These are phyloP conservation scores for Uropetala carovei DNA, from an alignment of 2,888 invertebrate species.

Conservation along the genomic window DNA sequence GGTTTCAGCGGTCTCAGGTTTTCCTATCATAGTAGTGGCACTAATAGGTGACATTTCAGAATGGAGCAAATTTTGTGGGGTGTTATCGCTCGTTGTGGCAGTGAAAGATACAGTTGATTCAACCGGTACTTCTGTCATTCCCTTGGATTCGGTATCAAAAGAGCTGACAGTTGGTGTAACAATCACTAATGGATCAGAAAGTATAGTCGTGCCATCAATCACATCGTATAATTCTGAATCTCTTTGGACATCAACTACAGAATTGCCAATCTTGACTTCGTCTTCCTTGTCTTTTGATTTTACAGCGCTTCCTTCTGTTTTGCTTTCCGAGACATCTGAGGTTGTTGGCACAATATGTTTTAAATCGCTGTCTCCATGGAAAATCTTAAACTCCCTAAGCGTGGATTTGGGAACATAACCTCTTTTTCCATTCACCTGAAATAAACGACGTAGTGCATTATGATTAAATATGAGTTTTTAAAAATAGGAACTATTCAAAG, in stretches of 20 bases:
- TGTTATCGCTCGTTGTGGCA: not conserved
- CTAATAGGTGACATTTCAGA: constrained; percentile 50
- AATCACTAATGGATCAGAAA: constrained; percentile 70
- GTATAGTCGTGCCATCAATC: constrained; percentile 83
- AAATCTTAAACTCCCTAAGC: constrained; percentile 80
- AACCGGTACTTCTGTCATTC: not conserved
- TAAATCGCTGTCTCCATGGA: constrained; percentile 73
- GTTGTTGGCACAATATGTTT: constrained; percentile 75
- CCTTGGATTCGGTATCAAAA: not conserved
- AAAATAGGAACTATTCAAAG: not conserved
- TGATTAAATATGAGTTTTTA: not conserved
- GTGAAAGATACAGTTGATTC: constrained; percentile 19
- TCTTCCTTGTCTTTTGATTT: not conserved
- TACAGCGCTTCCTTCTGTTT: not conserved
- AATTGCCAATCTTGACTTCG: not conserved
- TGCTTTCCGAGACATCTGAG: not conserved
- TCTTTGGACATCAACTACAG: not conserved
- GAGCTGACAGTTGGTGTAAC: constrained; percentile 23
- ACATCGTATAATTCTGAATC: constrained; percentile 73
- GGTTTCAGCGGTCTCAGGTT: constrained; percentile 8
- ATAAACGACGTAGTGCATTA: constrained; percentile 66
- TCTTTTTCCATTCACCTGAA: constrained; percentile 79
- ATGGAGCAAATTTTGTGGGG: not conserved
- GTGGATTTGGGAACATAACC: constrained; percentile 82
- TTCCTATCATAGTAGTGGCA: constrained; percentile 39